Base-by-base conservation (phyloP, 2,113 vertebrate genomes). In the Cyanoliseus patagonus region DNA sequence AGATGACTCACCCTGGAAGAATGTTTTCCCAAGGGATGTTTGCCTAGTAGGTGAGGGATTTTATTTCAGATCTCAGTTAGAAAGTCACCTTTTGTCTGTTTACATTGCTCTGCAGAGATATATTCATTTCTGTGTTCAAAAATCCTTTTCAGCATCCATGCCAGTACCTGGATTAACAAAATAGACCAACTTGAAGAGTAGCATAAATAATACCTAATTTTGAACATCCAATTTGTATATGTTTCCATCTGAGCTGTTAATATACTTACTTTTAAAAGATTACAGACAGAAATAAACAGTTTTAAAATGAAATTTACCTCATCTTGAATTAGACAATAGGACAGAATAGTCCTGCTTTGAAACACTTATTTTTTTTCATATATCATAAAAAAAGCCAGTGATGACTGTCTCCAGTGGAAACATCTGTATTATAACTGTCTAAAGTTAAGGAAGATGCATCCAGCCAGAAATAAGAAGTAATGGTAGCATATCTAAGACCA, bases 81-180 rank as follows among this genome's bases (percentile, higher is more conserved):
- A 83, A 90, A 76, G 59, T 85, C 74, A 87, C 22, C 67, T 93
- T 92, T 67, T 67, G 3, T 46, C 72, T 93, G 53, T 77, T 91
- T 90, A n/a, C 25, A 27, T 67, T 88, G 39, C 24, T 90, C 67
- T 68, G 14, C 8, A 72, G 33, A 59, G 2, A 6, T 70, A 17
- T 49, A 53, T 85, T 87, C 24, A 64, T 87, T n/a, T 72, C 39
- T 37, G 9, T 57, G 19, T 37, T 82, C 16, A 72, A 91, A 89
- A 92, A 1, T 1, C 7, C 2, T 57, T 79, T 79, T 52, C 49
- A 90, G 4, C 15, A 57, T 52, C 19, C 35, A 41, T 72, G 39
- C 30, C 14, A 11, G 82, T 55, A 25, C 25, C 35, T 76, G 3
- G 24, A n/a, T 73, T 82, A 42, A 10, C 17, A 66, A 85, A 88